Evolutionary conservation across 2,797 vertebrate genomes (phyloP).

Genomic region (Epinephelus malabaricus): DNA sequence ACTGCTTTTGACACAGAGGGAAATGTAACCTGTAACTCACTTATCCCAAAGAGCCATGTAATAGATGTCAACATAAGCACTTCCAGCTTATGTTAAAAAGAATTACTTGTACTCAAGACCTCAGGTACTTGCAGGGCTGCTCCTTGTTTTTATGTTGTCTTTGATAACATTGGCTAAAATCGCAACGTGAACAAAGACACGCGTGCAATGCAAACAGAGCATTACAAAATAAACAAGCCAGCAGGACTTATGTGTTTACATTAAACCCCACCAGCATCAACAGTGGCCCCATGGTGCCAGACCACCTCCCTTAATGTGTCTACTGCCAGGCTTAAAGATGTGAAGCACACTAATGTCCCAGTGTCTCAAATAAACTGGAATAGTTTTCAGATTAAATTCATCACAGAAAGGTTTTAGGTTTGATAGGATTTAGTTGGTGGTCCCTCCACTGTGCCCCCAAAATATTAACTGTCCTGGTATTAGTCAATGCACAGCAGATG

Average conservation of each 20-base stretch:
- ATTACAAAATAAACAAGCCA: constrained; percentile 62
- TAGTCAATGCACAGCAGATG: too few relatives aligned
- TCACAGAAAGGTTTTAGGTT: too few relatives aligned
- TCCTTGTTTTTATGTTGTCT: constrained; percentile 53
- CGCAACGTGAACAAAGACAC: neutral
- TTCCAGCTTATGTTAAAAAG: neutral
- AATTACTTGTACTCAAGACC: neutral
- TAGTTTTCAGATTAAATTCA: too few relatives aligned
- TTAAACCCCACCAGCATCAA: constrained; percentile 54
- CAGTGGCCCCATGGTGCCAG: neutral
- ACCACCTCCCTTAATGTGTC: neutral
- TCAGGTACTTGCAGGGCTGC: constrained; percentile 3
- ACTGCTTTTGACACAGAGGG: neutral
- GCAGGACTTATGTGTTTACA: constrained; percentile 53
- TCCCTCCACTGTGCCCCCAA: too few relatives aligned
- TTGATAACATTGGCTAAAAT: constrained; percentile 55
- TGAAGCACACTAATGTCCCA: neutral
- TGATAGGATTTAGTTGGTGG: too few relatives aligned
- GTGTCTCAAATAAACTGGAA: too few relatives aligned
- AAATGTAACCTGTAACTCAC: neutral
- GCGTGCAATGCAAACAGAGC: constrained; percentile 20
- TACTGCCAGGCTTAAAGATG: constrained; percentile 4
- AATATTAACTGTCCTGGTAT: too few relatives aligned
- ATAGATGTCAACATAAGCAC: neutral
- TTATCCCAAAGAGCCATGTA: neutral